A percentile compares a stretch with the other conserved stretches of the same genome.
Evolutionary conservation across 2,113 vertebrate genomes (phyloP).

Genomic region (Hydrolagus affinis): DNA sequence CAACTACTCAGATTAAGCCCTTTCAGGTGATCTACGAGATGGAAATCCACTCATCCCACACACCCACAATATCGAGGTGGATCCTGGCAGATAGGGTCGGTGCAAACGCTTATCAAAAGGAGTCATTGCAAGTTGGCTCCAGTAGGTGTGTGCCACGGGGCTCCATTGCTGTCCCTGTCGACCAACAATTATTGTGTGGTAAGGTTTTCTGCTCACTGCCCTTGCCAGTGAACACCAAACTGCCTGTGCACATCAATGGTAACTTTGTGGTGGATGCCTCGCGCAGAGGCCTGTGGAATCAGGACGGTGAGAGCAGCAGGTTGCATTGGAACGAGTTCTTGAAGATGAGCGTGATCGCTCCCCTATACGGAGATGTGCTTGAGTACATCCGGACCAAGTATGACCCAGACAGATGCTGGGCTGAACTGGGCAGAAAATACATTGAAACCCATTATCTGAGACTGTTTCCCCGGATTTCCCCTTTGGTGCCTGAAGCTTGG

Average conservation of each 20-base stretch:
- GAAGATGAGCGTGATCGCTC: slow-evolving; percentile 50
- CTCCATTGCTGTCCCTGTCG: slow-evolving; percentile 54
- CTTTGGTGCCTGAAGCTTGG: slow-evolving; percentile 46
- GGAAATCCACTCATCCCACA: slow-evolving; percentile 44
- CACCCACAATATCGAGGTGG: slow-evolving; percentile 48
- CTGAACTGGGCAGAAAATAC: accelerated
- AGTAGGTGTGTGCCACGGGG: slow-evolving; percentile 47
- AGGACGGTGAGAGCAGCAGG: slow-evolving; percentile 50
- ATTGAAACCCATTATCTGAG: slow-evolving; percentile 42
- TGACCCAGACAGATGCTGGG: background rate
- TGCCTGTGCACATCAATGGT: slow-evolving; percentile 71
- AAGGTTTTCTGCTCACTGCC: slow-evolving; percentile 67
- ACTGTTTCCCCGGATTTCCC: slow-evolving; percentile 52
- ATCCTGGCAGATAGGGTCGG: slow-evolving; percentile 56
- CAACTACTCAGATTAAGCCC: slow-evolving; percentile 2
- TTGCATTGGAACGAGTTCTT: slow-evolving; percentile 60
- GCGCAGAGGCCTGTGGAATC: slow-evolving; percentile 53
- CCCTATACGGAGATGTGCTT: slow-evolving; percentile 64
- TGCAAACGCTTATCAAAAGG: background rate
- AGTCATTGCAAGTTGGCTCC: slow-evolving; percentile 3
- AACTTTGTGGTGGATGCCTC: slow-evolving; percentile 66
- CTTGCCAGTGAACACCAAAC: slow-evolving; percentile 55
- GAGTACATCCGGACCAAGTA: slow-evolving; percentile 39
- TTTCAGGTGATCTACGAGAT: slow-evolving; percentile 47
- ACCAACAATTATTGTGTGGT: slow-evolving; percentile 37